phyloP scores from a whole-genome alignment of 2,888 invertebrate species.

The Ceriagrion tenellum region DNA sequence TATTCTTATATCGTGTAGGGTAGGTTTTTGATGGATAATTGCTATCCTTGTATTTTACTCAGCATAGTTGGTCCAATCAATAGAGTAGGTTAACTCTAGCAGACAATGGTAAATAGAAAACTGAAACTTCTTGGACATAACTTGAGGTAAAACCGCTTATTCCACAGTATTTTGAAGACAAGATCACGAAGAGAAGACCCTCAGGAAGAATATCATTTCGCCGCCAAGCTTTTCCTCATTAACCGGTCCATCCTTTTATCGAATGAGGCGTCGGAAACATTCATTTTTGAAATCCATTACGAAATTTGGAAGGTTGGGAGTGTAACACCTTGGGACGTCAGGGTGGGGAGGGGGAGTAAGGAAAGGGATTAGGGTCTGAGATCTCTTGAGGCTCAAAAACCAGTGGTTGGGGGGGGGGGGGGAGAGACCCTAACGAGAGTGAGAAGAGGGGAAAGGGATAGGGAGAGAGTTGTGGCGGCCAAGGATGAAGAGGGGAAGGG shows the following conservation, averaged over 20 bases:
- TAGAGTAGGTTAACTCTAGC: too few species aligned
- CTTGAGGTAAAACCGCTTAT: too few species aligned
- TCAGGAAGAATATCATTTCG: neutral
- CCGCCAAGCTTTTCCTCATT: neutral
- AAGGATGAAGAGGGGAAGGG: neutral
- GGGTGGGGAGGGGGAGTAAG: too few species aligned
- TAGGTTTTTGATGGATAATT: too few species aligned
- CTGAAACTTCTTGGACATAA: too few species aligned
- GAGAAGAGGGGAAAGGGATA: neutral
- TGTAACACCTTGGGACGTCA: neutral
- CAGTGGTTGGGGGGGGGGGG: neutral
- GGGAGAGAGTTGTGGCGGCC: neutral
- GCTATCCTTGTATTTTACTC: too few species aligned
- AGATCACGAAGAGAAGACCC: too few species aligned
- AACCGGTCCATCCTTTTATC: neutral
- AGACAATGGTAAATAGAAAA: too few species aligned
- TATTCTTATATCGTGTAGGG: too few species aligned
- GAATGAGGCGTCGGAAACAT: neutral
- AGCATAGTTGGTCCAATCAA: too few species aligned
- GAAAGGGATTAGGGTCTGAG: neutral
- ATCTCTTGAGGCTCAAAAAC: neutral
- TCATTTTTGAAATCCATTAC: constrained; percentile 43
- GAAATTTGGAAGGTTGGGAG: neutral
- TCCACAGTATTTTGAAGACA: too few species aligned
- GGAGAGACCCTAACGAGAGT: too few species aligned